Conservation (phyloP, 2,797 vertebrate genomes). For the Notolabrus celidotus region DNA sequence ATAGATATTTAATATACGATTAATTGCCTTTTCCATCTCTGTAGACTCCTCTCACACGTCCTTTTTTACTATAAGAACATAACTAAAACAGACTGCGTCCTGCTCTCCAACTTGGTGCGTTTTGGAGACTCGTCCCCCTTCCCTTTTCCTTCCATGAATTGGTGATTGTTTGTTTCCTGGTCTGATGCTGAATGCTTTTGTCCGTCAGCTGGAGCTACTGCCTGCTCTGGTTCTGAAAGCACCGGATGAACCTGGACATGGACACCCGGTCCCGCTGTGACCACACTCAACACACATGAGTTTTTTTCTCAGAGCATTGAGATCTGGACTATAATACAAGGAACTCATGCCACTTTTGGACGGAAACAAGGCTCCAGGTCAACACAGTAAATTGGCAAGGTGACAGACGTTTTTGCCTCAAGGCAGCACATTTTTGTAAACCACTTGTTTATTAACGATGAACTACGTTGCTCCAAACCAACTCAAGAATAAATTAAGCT, state of each 20-base stretch:
- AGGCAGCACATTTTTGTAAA: too few relatives aligned
- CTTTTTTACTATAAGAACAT: conserved; percentile 44
- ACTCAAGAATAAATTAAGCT: too few relatives aligned
- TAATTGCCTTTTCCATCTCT: not conserved
- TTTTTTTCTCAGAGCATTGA: conserved; percentile 24
- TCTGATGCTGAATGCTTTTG: conserved; percentile 82
- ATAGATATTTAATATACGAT: not conserved
- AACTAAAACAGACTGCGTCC: conserved; percentile 79
- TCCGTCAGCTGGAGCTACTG: conserved; percentile 73
- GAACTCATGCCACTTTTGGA: not conserved
- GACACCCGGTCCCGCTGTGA: conserved; percentile 50
- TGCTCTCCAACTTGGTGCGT: conserved; percentile 75
- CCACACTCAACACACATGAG: conserved; percentile 21
- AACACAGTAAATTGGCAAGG: not conserved
- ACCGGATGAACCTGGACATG: conserved; percentile 69
- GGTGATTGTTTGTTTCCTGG: conserved; percentile 86
- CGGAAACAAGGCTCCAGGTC: conserved; percentile 2
- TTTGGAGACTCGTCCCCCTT: conserved; percentile 78
- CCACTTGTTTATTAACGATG: too few relatives aligned
- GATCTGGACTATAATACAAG: conserved; percentile 14
- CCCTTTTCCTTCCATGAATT: conserved; percentile 76
- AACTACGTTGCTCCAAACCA: not conserved
- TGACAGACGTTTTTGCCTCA: not conserved
- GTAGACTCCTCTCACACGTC: not conserved
- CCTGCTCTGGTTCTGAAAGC: conserved; percentile 65